These are phyloP conservation scores for Synergus umbraculus DNA, from an alignment of 2,888 invertebrate genomes.

Conservation along the genomic window DNA sequence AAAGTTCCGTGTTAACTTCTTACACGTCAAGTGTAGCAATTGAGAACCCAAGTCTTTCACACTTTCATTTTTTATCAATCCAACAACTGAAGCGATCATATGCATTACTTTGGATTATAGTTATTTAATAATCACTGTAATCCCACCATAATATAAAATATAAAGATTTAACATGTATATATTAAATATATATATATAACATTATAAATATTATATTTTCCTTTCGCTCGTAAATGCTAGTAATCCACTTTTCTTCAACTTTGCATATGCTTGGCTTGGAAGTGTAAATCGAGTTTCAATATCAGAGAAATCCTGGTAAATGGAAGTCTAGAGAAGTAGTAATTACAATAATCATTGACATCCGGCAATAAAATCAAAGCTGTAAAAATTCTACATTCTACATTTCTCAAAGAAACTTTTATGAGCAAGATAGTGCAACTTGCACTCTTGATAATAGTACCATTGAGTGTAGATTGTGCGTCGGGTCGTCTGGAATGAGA, in stretches of 20 bases:
- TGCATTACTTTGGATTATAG: background rate
- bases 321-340: slow-evolving; percentile 54
- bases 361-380: slow-evolving; percentile 52
- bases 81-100: background rate
- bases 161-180: no score
- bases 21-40: no score
- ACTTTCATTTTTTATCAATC: background rate
- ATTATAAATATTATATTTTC: no score
- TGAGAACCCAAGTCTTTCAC: no score
- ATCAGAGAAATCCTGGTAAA: slow-evolving; percentile 40
- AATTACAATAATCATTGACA: slow-evolving; percentile 57
- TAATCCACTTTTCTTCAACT: no score
- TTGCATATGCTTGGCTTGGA: no score
- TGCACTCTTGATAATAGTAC: slow-evolving; percentile 3
- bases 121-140: slow-evolving; percentile 10
- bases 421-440: slow-evolving; percentile 2
- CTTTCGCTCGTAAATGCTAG: no score
- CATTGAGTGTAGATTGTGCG: background rate
- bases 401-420: background rate
- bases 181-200: no score
- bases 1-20: no score
- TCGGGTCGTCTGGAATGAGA: slow-evolving; percentile 53
- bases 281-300: slow-evolving; percentile 5
- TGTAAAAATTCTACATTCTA: slow-evolving; percentile 52
- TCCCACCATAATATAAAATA: background rate